Evolutionary conservation across 2,113 vertebrate species (phyloP).

Genomic region (Heptranchias perlo): DNA sequence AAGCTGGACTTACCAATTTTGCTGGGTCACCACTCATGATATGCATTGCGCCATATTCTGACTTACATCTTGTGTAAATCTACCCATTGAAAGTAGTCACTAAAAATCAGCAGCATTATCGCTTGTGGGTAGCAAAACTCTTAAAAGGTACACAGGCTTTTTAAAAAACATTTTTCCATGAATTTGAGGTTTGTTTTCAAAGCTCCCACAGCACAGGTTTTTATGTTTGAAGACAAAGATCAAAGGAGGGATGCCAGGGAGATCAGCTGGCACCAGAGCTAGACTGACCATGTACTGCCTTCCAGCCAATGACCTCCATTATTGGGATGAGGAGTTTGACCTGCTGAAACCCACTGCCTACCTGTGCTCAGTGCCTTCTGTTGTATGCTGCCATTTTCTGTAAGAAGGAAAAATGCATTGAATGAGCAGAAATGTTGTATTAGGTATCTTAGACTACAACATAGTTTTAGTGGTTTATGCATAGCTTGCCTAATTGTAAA

Average conservation of each 20-base stretch:
- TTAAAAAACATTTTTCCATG: neutral
- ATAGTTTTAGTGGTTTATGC: neutral
- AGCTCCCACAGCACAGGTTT: neutral
- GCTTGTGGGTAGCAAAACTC: neutral
- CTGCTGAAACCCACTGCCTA: neutral
- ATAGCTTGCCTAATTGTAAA: neutral
- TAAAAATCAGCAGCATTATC: neutral
- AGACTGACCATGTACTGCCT: neutral
- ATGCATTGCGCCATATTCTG: neutral
- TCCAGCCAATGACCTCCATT: neutral
- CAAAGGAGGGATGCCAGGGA: neutral
- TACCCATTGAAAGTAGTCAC: neutral
- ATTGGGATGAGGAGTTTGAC: neutral
- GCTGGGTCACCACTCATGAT: neutral
- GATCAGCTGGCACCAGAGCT: neutral
- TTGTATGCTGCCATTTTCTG: conserved; percentile 3
- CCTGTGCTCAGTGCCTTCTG: neutral
- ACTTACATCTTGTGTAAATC: neutral
- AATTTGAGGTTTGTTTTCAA: neutral
- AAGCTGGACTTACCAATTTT: neutral
- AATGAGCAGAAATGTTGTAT: neutral
- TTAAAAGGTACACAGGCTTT: neutral
- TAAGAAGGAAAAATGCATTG: neutral
- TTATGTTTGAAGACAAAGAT: neutral
- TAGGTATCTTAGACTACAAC: neutral